Percentiles rank a stretch among this genome's conserved stretches.
phyloP scores from a whole-genome alignment of 2,797 vertebrate species.

The Alauda arvensis region DNA sequence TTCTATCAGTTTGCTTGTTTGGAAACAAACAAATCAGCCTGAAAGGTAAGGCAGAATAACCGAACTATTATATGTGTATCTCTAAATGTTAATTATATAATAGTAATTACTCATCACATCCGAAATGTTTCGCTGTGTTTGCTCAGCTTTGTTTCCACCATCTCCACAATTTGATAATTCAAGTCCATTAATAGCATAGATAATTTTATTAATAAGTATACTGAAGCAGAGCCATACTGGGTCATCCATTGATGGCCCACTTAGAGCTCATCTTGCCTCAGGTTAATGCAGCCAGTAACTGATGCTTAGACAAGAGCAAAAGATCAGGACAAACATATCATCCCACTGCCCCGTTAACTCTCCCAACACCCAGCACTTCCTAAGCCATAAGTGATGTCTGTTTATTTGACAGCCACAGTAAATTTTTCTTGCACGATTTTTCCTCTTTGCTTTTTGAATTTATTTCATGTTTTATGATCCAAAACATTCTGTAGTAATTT shows the following conservation, averaged over 20 bases:
- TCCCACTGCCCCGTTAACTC: background rate
- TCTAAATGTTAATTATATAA: background rate
- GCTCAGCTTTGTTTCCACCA: background rate
- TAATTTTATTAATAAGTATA: slow-evolving; percentile 16
- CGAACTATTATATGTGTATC: background rate
- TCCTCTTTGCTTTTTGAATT: background rate
- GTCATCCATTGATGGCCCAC: slow-evolving; percentile 15
- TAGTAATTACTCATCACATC: background rate
- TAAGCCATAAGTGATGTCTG: background rate
- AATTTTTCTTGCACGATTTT: background rate
- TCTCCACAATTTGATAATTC: slow-evolving; percentile 1
- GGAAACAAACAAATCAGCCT: background rate
- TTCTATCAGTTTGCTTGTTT: background rate
- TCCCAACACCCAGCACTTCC: background rate
- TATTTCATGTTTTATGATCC: background rate
- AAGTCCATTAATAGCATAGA: background rate
- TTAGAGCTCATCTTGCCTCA: background rate
- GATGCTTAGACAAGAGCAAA: slow-evolving; percentile 16
- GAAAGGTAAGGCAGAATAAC: background rate
- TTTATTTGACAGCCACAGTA: background rate
- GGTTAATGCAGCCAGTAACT: slow-evolving; percentile 32
- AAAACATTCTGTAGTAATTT: background rate
- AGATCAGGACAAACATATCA: slow-evolving; percentile 14
- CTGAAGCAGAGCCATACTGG: slow-evolving; percentile 2
- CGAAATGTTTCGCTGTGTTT: background rate